These are phyloP conservation scores for Mactromeris polynyma DNA, from an alignment of 2,888 invertebrate genomes.

Conservation along the genomic window DNA sequence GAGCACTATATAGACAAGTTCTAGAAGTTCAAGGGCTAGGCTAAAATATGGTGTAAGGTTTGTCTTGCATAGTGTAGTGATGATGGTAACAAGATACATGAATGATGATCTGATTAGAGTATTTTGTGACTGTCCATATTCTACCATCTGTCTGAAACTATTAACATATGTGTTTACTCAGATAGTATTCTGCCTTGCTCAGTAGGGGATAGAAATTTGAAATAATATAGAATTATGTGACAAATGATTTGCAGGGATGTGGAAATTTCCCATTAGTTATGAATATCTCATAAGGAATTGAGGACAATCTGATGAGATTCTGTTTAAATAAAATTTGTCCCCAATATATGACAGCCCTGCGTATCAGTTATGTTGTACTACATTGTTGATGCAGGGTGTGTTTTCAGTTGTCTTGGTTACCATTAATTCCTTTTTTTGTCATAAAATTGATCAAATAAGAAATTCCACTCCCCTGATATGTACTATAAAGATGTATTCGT, in stretches of 20 bases:
- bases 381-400: background rate
- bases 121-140: background rate
- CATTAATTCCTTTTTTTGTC: background rate
- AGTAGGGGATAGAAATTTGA: background rate
- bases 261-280: background rate
- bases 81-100: background rate
- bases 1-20: background rate
- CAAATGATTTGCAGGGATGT: background rate
- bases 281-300: no score
- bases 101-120: background rate
- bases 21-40: background rate
- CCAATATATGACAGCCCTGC: no score
- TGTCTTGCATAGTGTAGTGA: conserved; percentile 1
- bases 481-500: background rate
- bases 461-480: background rate
- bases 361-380: background rate
- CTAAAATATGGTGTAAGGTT: background rate
- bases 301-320: no score
- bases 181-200: background rate
- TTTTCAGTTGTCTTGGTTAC: background rate
- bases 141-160: background rate
- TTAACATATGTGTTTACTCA: background rate
- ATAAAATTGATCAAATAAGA: background rate
- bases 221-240: background rate
- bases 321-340: no score